Base-by-base conservation (phyloP, 2,888 invertebrate genomes). In the Mythimna vitellina region DNA sequence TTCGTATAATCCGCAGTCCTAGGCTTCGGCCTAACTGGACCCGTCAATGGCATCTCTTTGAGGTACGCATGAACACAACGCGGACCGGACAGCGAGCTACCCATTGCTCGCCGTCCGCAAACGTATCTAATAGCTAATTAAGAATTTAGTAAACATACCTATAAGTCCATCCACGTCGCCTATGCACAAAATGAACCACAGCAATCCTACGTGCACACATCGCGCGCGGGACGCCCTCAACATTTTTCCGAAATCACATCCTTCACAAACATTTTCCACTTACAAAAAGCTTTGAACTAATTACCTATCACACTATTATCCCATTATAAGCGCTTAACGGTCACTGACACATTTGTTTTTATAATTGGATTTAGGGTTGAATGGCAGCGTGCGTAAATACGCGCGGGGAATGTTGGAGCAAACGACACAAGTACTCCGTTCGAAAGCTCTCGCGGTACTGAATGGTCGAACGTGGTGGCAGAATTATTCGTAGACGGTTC, bases 221-320 rank as follows among this genome's bases (percentile, higher is more conserved):
- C 89, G 91, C 90, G 90, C 90, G 80, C 87, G 86, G 86, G 87
- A 91, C 91, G 90, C 92, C 87, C 86, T 95, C 93, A 95, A 91
- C 96, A 96, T 96, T 94, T 93, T 96, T 92, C 94, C 92, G 81
- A 93, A 89, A 86, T 94, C 93, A 93, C 93, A 94, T 94, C 91
- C 89, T 92, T 87, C 81, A 88, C 81, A 82, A 89, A 87, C 94
- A 94, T 94, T 93, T 92, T 93, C 88, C 91, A 81, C 80, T 66
- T 86, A 91, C 81, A 82, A 87, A 71, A 84, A 90, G 81, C 83
- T 87, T 89, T 79, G 35, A 85, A 89, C 89, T 80, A 75, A 85
- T 91, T 89, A 91, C 87, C 86, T 87, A 90, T 86, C 84, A 87
- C 86, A 73, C 69, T 88, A 90, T 93, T 86, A 92, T 92, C 88